Evolutionary conservation across 1,140 invertebrate genomes (phyloP), one percentile per base, ranked within the genome.

Genomic region (Anthonomus grandis): DNA sequence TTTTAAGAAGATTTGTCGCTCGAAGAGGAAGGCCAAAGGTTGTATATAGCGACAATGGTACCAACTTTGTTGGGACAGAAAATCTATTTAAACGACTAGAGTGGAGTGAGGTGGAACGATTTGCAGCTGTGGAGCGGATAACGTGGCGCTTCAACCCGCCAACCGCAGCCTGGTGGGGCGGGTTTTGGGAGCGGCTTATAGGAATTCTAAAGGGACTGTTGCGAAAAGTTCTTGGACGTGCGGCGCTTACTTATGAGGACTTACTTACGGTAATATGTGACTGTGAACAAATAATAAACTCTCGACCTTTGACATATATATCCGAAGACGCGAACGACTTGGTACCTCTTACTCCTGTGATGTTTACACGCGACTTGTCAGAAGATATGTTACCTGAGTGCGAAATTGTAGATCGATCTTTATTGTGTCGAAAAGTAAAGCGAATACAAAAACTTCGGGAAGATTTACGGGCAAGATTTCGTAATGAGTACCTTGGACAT

Each of bases 131-230:
- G 6, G 24, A 48, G 1, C 8, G 46, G 21, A 59, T 64, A 12
- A 17, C 12, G 15, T 59, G 60, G 47, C 13, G 24, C 9, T 65
- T 64, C 36, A 65, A 61, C 42, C 37, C 37, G 6, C 37, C 37
- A 12, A 39, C 37, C n/a, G n/a, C n/a, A 41, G 17, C 17, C 12
- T 42, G 49, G 36, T n/a, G 46, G n/a, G n/a, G n/a, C n/a, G n/a
- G n/a, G n/a, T n/a, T n/a, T n/a, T n/a, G n/a, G n/a, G n/a, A n/a
- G n/a, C n/a, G n/a, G n/a, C n/a, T 79, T n/a, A 65, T 78, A 9
- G 44, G 69, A 0, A 21, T 75, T 2, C 38, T 70, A 8, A 75
- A 77, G 53, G 36, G 53, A 19, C 34, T 67, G 23, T 56, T 74
- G 25, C 48, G 63, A 4, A 60, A 62, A 41, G 63, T 59, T 46